Base-by-base conservation (phyloP, 2,113 vertebrate species). In the Bothrops jararaca region DNA sequence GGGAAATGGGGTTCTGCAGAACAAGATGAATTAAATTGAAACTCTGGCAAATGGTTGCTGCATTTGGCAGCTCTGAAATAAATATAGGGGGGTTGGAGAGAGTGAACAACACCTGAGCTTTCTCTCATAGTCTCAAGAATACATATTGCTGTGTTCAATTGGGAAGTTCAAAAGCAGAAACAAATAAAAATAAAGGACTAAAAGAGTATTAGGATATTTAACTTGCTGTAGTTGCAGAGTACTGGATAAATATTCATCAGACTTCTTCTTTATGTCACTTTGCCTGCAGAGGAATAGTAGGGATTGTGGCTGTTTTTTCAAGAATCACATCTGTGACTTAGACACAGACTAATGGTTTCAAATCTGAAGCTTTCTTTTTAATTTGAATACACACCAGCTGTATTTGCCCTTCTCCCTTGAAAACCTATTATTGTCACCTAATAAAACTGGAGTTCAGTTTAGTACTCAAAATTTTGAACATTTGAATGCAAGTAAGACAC, bases 31-130 rank as follows among this genome's bases (percentile, higher is more conserved):
- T 96, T 97, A 96, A 95, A 87, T 58, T 7, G 91, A 90, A 93
- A 94, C 80, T 92, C 92, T 96, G 96, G 97, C 95, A 96, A 96
- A 96, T 93, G 96, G 34, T 94, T 1, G 0, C 64, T 6, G 80
- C 91, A 85, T 95, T 94, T 95, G 95, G 95, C 93, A 96, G 87
- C 92, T 23, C 92, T 94, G 95, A 57, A 91, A 92, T 93, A 93
- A 93, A 94, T 86, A 86, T 18, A 12, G 22, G 26, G 13, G 85
- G 86, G 54, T 91, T 22, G 2, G 48, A 92, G 91, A 89, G 92
- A 89, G 34, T 89, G n/a, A 53, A 4, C 20, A 26, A 69, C 93
- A 95, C 93, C 96, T 95, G 95, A 88, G 3, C 50, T 0, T 85
- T 52, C 29, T 90, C 64, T 85, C 9, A 0, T 52, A 11, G 22